phyloP scores from a whole-genome alignment of 2,888 invertebrate species.

The Clitarchus hookeri region DNA sequence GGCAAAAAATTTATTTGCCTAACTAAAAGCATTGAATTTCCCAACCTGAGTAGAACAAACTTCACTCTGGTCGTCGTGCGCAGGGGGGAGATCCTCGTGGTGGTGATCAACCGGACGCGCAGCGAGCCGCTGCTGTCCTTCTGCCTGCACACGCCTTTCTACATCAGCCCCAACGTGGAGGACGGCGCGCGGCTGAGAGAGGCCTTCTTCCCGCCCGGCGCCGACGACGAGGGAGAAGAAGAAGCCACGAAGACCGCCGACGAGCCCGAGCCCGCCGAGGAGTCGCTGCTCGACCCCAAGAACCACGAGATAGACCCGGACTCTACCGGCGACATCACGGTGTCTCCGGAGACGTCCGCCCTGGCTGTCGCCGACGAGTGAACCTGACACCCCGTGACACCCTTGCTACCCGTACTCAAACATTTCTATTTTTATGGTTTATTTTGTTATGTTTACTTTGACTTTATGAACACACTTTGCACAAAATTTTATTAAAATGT shows the following conservation, averaged over 20 bases:
- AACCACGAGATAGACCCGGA: background rate
- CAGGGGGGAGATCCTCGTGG: constrained; percentile 70
- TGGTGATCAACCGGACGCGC: constrained; percentile 68
- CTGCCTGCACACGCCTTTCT: constrained; percentile 67
- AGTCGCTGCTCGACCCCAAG: background rate
- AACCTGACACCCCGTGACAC: no score
- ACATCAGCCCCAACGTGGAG: constrained; percentile 68
- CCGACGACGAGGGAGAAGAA: constrained; percentile 52
- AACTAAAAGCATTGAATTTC: no score
- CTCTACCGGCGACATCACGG: background rate
- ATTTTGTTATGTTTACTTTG: no score
- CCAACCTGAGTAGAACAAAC: no score
- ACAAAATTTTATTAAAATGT: no score
- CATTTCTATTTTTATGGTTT: no score
- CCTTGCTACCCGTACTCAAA: no score
- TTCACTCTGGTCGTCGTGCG: background rate
- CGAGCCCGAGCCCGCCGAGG: background rate
- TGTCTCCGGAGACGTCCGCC: background rate
- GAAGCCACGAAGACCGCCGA: constrained; percentile 24
- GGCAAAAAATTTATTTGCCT: no score
- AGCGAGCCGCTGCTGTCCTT: constrained; percentile 68
- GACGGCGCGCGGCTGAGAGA: constrained; percentile 66
- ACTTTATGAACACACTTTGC: no score
- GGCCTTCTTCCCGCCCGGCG: constrained; percentile 70
- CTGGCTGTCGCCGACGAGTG: no score